phyloP scores from a whole-genome alignment of 2,888 invertebrate species.

The Dasypolia templi region DNA sequence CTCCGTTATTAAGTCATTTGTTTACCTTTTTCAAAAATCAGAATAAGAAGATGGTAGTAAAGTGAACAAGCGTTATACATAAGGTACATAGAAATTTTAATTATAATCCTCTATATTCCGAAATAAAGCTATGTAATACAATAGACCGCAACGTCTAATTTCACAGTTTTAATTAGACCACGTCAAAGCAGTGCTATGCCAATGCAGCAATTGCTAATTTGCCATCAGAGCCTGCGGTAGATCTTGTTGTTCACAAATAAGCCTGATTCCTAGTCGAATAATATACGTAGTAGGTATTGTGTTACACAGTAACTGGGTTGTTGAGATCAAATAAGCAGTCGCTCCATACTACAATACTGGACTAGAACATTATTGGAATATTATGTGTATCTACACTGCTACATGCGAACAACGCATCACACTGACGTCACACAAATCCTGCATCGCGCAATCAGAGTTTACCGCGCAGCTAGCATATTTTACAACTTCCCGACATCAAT shows the following conservation, averaged over 20 bases:
- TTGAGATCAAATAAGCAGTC: background rate
- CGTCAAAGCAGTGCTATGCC: constrained; percentile 20
- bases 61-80: background rate
- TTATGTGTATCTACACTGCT: no score
- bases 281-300: background rate
- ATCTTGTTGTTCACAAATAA: background rate
- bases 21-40: background rate
- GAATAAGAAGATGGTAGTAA: background rate
- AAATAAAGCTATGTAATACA: background rate
- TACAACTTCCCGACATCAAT: no score
- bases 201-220: constrained; percentile 30
- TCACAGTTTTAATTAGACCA: constrained; percentile 20
- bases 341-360: background rate
- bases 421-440: no score
- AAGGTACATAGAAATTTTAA: no score
- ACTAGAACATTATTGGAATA: no score
- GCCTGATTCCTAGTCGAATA: background rate
- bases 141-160: background rate
- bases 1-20: background rate
- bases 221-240: background rate
- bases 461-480: no score
- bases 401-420: no score
- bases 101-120: background rate
- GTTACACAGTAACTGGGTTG: background rate
- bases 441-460: no score